phyloP scores from a whole-genome alignment of 2,888 invertebrate genomes.

The Euphydryas editha region DNA sequence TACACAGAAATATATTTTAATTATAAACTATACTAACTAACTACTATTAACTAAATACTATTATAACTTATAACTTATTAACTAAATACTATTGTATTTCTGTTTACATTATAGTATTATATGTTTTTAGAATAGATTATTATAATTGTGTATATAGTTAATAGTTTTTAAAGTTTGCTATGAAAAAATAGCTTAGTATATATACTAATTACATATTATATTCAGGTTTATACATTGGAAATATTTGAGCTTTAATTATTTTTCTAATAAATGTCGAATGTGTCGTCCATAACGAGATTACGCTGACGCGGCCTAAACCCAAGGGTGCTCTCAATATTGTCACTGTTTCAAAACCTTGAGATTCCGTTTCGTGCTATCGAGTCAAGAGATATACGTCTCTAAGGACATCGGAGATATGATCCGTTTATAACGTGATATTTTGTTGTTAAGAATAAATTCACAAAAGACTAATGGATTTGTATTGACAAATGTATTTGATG shows the following conservation, averaged over 20 bases:
- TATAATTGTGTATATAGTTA: too few species aligned
- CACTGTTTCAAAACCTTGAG: conserved; percentile 52
- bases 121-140: too few species aligned
- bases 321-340: conserved; percentile 55
- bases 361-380: conserved; percentile 42
- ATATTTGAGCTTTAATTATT: neutral
- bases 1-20: too few species aligned
- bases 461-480: neutral
- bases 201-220: too few species aligned
- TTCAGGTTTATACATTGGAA: too few species aligned
- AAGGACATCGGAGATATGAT: conserved; percentile 37
- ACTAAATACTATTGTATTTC: too few species aligned
- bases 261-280: conserved; percentile 35
- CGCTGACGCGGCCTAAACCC: conserved; percentile 44
- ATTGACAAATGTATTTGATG: neutral
- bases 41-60: too few species aligned
- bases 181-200: too few species aligned
- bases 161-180: too few species aligned
- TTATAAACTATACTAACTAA: too few species aligned
- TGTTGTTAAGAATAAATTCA: neutral
- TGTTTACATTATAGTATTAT: too few species aligned
- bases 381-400: conserved; percentile 34
- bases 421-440: conserved; percentile 38
- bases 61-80: too few species aligned
- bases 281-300: conserved; percentile 36